These are phyloP conservation scores for Petrolisthes manimaculis DNA, from an alignment of 2,888 invertebrate species.

Conservation along the genomic window DNA sequence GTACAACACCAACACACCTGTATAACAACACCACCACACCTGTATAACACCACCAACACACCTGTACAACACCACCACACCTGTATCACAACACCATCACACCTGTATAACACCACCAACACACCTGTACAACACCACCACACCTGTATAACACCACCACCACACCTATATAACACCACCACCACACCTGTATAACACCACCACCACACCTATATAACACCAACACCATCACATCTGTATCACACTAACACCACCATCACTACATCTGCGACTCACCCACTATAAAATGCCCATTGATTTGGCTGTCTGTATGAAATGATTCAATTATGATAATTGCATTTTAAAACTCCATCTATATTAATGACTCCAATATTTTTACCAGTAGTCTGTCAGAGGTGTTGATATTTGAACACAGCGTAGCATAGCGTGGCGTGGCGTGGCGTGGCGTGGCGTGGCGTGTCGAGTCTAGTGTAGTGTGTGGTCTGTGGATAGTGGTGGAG, in stretches of 20 bases:
- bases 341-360: constrained; percentile 27
- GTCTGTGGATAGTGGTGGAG: not conserved
- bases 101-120: not conserved
- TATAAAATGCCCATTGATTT: constrained; percentile 1
- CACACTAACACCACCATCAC: not conserved
- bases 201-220: not conserved
- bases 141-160: not conserved
- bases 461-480: not conserved
- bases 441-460: too few species aligned
- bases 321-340: constrained; percentile 33
- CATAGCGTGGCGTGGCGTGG: not conserved
- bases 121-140: not conserved
- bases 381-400: constrained; percentile 5
- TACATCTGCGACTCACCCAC: constrained; percentile 1
- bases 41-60: not conserved
- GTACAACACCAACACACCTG: not conserved
- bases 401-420: not conserved
- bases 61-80: not conserved
- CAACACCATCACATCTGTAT: not conserved
- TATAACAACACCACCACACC: not conserved
- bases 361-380: constrained; percentile 26
- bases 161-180: not conserved
- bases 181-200: not conserved
- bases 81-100: not conserved
- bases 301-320: constrained; percentile 26